These are phyloP conservation scores for Morinoia aosen DNA, from an alignment of 2,888 invertebrate species.

Conservation along the genomic window DNA sequence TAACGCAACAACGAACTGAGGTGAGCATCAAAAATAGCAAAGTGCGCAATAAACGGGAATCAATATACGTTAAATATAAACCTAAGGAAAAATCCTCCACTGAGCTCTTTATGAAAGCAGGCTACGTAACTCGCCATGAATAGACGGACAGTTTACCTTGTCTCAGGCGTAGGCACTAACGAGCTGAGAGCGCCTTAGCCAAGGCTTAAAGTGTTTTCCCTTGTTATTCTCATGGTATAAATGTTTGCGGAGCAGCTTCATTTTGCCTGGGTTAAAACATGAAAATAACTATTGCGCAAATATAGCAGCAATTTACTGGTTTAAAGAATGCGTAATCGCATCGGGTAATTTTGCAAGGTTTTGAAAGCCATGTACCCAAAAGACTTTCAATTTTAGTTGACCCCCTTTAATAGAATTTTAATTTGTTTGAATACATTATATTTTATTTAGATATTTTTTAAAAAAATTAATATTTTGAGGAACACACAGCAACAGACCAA, in stretches of 20 bases:
- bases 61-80: neutral
- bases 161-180: neutral
- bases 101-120: neutral
- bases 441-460: neutral
- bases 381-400: neutral
- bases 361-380: too few species aligned
- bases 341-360: too few species aligned
- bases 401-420: neutral
- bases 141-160: neutral
- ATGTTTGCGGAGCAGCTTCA: neutral
- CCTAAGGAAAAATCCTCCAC: neutral
- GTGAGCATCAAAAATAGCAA: neutral
- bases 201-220: neutral
- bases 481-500: too few species aligned
- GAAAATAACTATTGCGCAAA: neutral
- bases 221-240: neutral
- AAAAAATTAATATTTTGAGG: too few species aligned
- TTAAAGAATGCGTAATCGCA: too few species aligned
- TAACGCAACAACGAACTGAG: neutral
- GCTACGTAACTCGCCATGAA: neutral
- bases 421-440: neutral
- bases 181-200: neutral
- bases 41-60: neutral
- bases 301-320: too few species aligned
- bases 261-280: neutral